A percentile compares a stretch with the other conserved stretches of the same genome.
Evolutionary conservation across 1,140 invertebrate genomes (phyloP).

Genomic region (Drosophila sechellia): DNA sequence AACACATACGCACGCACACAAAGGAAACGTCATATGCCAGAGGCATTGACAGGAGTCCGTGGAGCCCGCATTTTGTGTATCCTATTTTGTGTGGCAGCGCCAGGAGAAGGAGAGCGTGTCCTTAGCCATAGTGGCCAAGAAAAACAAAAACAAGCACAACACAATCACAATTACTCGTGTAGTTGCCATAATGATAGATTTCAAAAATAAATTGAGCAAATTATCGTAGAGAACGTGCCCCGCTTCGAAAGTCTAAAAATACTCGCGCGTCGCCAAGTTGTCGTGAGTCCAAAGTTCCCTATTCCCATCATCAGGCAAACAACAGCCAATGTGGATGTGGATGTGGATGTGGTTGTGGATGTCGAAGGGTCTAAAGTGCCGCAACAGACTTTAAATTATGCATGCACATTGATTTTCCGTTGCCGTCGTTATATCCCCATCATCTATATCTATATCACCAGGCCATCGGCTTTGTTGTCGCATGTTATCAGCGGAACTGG

Average conservation of each 20-base stretch:
- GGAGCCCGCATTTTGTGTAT: constrained; percentile 79
- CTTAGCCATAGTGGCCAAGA: constrained; percentile 42
- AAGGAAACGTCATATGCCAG: constrained; percentile 80
- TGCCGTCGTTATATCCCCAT: constrained; percentile 35
- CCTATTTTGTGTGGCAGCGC: constrained; percentile 68
- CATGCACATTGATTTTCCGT: constrained; percentile 77
- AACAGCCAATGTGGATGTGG: background rate
- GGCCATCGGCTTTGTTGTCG: constrained; percentile 63
- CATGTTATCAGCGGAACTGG: constrained; percentile 77
- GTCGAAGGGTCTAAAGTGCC: constrained; percentile 44
- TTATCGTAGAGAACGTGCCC: constrained; percentile 71
- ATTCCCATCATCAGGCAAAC: background rate
- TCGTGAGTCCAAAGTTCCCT: constrained; percentile 13
- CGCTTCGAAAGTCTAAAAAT: constrained; percentile 67
- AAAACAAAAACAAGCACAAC: constrained; percentile 40
- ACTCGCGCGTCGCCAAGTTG: constrained; percentile 28
- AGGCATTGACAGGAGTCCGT: constrained; percentile 76
- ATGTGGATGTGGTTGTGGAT: constrained; percentile 2
- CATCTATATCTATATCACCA: constrained; percentile 37
- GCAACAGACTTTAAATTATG: constrained; percentile 78
- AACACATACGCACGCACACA: constrained; percentile 36
- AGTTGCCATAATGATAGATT: constrained; percentile 79
- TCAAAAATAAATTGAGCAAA: constrained; percentile 77
- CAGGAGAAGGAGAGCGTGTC: constrained; percentile 31
- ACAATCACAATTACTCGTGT: constrained; percentile 62